Base-by-base conservation (phyloP, 2,888 invertebrate genomes). In the Caenorhabditis sinica region DNA sequence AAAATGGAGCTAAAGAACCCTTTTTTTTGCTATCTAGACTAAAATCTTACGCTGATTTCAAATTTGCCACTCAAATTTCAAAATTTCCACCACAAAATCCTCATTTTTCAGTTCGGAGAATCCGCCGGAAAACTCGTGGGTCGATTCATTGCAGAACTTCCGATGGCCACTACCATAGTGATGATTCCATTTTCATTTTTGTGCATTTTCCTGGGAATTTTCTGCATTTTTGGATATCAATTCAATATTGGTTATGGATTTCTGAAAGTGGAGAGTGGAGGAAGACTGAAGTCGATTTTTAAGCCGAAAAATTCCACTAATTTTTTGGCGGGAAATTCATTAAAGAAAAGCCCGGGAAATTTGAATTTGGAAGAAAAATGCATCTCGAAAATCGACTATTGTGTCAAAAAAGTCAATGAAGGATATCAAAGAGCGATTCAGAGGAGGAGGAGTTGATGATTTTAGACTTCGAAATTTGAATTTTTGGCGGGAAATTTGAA, bases 201-300 rank as follows among this genome's bases (percentile, higher is more conserved):
- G 1, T 83, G 83, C 56, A 68, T 79, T 45, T 40, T 65, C 23
- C 53, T 83, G 20, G 83, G 74, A 15, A 63, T 83, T 63, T 65
- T 83, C 23, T 83, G 83, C 53, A 13, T 74, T 23, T 83, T 80
- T 28, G 83, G 83, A 9, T 83, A 83, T 49, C 74, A 83, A 49
- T 83, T 83, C 51, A 60, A 83, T 30, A 51, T 83, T 28, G 75
- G 74, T 43, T 80, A 83, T 40, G 83, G 83, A 20, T 75, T 83
- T 45, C 25, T 83, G 25, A 83, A 80, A 80, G 33, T 80, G 9
- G 63, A 75, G 56, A 23, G 20, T 23, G 28, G 28, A 2, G 28
- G 53, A 25, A 25, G 71, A n/a, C 17, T 51, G 28, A 71, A 63
- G 20, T 66, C 80, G 51, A 58, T 81, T 23, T 68, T 81, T 20